phyloP scores from a whole-genome alignment of 2,113 vertebrate genomes.

The Mola mola region DNA sequence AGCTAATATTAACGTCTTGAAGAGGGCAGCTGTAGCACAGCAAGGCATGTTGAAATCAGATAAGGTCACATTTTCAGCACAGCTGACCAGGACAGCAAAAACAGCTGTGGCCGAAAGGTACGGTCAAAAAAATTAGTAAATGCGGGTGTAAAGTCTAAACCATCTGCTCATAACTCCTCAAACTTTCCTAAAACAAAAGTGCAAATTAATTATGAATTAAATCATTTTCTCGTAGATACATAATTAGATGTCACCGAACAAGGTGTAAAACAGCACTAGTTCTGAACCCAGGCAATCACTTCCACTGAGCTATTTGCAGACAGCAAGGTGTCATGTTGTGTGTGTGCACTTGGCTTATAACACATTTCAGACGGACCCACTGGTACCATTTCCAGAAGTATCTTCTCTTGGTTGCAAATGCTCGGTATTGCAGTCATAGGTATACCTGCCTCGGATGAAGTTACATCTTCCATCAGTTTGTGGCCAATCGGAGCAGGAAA shows the following conservation, averaged over 20 bases:
- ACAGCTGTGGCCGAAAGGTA: slow-evolving; percentile 22
- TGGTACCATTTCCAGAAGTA: slow-evolving; percentile 16
- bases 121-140: slow-evolving; percentile 5
- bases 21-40: background rate
- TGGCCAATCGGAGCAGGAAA: background rate
- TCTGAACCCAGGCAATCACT: slow-evolving; percentile 32
- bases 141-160: too few species aligned
- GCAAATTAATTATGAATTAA: background rate
- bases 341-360: slow-evolving; percentile 5
- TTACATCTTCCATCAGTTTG: too few species aligned
- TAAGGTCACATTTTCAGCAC: slow-evolving; percentile 47
- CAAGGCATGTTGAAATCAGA: slow-evolving; percentile 41
- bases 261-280: slow-evolving; percentile 38
- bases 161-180: background rate
- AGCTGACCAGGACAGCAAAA: slow-evolving; percentile 21
- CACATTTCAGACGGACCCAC: slow-evolving; percentile 6
- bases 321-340: slow-evolving; percentile 11
- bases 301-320: slow-evolving; percentile 23
- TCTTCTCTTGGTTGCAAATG: slow-evolving; percentile 12
- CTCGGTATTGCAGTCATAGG: background rate
- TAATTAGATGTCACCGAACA: slow-evolving; percentile 21
- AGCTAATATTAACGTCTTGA: slow-evolving; percentile 3
- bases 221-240: background rate
- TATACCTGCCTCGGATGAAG: slow-evolving; percentile 13
- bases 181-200: too few species aligned